Evolutionary conservation across 2,888 invertebrate genomes (phyloP).

Genomic region (Ceratothoa steindachneri): DNA sequence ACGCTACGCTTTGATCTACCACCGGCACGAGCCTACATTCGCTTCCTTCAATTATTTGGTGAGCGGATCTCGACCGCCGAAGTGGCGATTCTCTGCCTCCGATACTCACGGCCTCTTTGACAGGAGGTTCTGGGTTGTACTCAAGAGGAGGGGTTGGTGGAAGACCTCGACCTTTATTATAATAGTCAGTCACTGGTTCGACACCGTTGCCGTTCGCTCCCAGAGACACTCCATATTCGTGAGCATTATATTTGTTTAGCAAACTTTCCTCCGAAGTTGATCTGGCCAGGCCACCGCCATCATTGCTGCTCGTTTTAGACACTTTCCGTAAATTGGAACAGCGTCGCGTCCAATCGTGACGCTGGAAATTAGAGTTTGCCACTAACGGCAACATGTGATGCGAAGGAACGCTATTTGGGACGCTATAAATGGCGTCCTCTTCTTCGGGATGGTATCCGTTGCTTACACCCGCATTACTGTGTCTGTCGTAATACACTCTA

Average conservation of each 20-base stretch:
- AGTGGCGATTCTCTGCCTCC: conserved; percentile 48
- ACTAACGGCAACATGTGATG: conserved; percentile 49
- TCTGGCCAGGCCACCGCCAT: conserved; percentile 50
- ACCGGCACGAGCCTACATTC: conserved; percentile 12
- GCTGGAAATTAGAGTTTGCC: conserved; percentile 56
- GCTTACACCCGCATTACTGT: conserved; percentile 12
- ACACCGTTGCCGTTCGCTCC: conserved; percentile 41
- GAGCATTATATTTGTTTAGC: conserved; percentile 48
- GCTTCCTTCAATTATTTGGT: conserved; percentile 47
- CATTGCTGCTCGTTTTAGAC: conserved; percentile 37
- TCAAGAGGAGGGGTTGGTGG: conserved; percentile 49
- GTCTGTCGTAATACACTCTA: conserved; percentile 32
- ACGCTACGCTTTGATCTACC: conserved; percentile 24
- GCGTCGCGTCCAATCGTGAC: conserved; percentile 58
- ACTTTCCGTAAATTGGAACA: conserved; percentile 51
- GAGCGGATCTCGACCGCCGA: conserved; percentile 50
- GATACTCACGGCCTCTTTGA: conserved; percentile 11
- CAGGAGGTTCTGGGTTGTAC: conserved; percentile 19
- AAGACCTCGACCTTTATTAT: conserved; percentile 51
- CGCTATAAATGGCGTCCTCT: conserved; percentile 42
- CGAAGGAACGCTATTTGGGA: conserved; percentile 25
- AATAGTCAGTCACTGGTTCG: conserved; percentile 50
- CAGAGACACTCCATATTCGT: conserved; percentile 38
- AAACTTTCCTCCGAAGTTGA: conserved; percentile 55
- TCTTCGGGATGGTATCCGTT: conserved; percentile 34